Evolutionary conservation across 2,113 vertebrate genomes (phyloP), one percentile per base, ranked within the genome.

Genomic region (Bufo gargarizans): DNA sequence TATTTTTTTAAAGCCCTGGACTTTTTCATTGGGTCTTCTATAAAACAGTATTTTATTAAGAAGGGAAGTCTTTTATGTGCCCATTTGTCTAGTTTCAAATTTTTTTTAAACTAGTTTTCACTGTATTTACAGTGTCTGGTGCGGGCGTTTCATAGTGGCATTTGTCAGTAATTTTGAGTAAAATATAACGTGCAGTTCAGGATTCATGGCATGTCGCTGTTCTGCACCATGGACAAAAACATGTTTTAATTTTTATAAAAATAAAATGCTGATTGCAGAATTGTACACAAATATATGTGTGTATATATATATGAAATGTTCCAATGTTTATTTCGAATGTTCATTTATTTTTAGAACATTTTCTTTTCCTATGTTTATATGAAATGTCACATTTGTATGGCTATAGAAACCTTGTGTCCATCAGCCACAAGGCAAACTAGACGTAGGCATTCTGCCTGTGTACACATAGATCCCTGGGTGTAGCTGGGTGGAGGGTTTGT

Each of bases 11-110:
- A 96, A 94, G 91, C 94, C 93, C 94, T 94, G 94, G 92, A 94
- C 92, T 92, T 96, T 96, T 95, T 94, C 94, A 95, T 95, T 94
- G 93, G 92, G 94, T 94, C 93, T 96, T 96, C 93, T 95, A 95
- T 91, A 96, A 92, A 94, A 93, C 92, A 93, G 92, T 95, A 96
- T 96, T 96, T 96, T 96, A 96, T 94, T 95, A 95, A 59, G 43
- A 84, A 95, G 95, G 94, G 93, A 95, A 94, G 91, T 94, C 90
- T 94, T 95, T 94, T 94, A 93, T 93, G 92, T 95, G 93, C 67
- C 89, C 90, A 91, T 95, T 96, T 94, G 94, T 94, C 94, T 95
- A 95, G 91, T 92, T 95, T 95, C 91, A 91, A 63, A 89, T 90
- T 92, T 95, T 93, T 93, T 90, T 69, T 22, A 49, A 13, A 50